Percentiles rank a stretch among this genome's conserved stretches.
These are phyloP conservation scores for Phenacoccus solenopsis DNA, from an alignment of 1,140 invertebrate genomes.

Conservation along the genomic window DNA sequence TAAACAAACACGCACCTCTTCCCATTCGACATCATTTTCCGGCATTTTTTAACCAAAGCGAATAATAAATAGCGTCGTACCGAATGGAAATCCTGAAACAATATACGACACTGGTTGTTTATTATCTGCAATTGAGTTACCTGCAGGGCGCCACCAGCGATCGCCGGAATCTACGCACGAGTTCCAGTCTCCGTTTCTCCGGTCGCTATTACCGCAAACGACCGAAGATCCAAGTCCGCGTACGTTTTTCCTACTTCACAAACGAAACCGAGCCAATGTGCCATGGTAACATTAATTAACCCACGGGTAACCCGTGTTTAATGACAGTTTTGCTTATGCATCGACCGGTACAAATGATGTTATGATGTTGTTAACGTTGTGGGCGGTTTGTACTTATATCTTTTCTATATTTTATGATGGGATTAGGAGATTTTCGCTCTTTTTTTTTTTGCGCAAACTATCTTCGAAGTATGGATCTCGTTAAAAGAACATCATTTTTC, in stretches of 20 bases:
- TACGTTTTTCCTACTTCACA: background rate
- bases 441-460: too few relatives aligned
- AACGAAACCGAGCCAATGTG: background rate
- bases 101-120: background rate
- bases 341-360: constrained; percentile 1
- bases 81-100: background rate
- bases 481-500: too few relatives aligned
- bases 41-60: background rate
- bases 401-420: too few relatives aligned
- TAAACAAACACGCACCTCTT: too few relatives aligned
- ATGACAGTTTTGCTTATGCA: background rate
- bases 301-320: background rate
- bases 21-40: too few relatives aligned
- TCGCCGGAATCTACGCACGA: background rate
- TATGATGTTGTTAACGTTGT: background rate
- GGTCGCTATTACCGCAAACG: background rate
- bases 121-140: background rate
- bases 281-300: background rate
- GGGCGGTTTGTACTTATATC: background rate
- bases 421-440: too few relatives aligned
- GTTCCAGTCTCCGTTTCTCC: background rate
- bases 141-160: background rate
- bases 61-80: background rate
- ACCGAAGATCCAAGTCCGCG: too few relatives aligned
- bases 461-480: too few relatives aligned